Evolutionary conservation across 2,888 invertebrate genomes (phyloP), one percentile per base, ranked within the genome.

Genomic region (Chaetoderma sp.): DNA sequence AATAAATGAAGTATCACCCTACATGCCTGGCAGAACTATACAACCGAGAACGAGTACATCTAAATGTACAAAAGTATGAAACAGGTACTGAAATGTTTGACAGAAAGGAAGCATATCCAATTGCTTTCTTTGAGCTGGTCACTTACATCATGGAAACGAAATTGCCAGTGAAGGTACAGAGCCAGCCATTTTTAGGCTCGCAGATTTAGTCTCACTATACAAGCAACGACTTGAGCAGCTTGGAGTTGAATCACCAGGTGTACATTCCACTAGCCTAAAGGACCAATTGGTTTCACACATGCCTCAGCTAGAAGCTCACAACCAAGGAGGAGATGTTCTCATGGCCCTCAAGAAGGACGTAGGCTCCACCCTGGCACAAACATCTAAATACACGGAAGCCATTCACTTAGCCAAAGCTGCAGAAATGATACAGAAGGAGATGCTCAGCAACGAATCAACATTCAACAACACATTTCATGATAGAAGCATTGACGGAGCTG

Each of bases 341-440:
- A 1, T 62, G 13, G 62, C 59, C 8, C 61, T 62, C 32, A 25
- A 42, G 21, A 23, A 36, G 2, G 36, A 44, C 27, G 62, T 62
- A 0, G 44, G 62, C 16, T 23, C 55, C 25, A 60, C 42, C 23
- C 59, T 62, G 4, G 10, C 42, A 21, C 25, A 62, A 27, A 59
- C 62, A 18, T 23, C 27, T 39, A 61, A 62, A 5, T 21, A 62
- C 18, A 32, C 27, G 21, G 58, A 63, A 63, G 44, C 47, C 1
- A 60, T 62, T 16, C 44, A 63, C 45, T 44, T 63, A 32, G 57
- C 1, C 3, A 63, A 63, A 60, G 44, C 44, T 45, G 57, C 58
- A 16, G 60, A 23, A n/a, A 62, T 42, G 13, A 62, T 63, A 10
- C 18, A 45, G 32, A 23, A 5, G 18, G 63, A 63, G 5, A 61